A percentile compares a stretch with the other conserved stretches of the same genome.
Conservation (phyloP, 2,113 vertebrate species). For the Melanerpes aurifrons region DNA sequence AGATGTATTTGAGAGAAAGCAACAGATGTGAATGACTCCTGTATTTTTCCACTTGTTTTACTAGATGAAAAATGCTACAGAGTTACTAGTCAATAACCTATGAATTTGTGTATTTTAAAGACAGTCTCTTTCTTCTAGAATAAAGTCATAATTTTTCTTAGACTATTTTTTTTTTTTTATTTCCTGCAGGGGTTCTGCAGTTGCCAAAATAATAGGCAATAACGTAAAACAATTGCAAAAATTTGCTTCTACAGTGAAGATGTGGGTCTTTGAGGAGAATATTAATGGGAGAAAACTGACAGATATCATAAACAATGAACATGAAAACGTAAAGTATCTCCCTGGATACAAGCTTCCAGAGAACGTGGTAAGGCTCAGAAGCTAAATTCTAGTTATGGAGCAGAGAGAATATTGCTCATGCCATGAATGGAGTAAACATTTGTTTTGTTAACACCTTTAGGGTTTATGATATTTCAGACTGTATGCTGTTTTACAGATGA, state of each 20-base stretch:
- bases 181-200: conserved; percentile 87
- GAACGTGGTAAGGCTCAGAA: conserved; percentile 86
- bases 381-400: neutral
- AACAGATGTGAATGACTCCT: neutral
- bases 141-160: neutral
- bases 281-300: conserved; percentile 88
- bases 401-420: neutral
- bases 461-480: neutral
- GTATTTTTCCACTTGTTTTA: neutral
- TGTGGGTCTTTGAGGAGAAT: conserved; percentile 94
- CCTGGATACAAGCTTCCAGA: conserved; percentile 92
- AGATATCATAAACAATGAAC: conserved; percentile 92
- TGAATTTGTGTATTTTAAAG: neutral
- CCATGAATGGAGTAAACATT: neutral
- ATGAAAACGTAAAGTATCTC: conserved; percentile 93
- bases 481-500: neutral
- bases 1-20: neutral
- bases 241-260: conserved; percentile 88
- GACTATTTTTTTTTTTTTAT: neutral
- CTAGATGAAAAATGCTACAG: neutral
- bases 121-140: neutral
- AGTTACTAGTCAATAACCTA: neutral
- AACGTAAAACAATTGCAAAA: conserved; percentile 84
- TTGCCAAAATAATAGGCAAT: conserved; percentile 89
- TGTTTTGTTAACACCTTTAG: neutral